These are phyloP conservation scores for Opisthocomus hoazin DNA, from an alignment of 2,113 vertebrate genomes.

Conservation along the genomic window DNA sequence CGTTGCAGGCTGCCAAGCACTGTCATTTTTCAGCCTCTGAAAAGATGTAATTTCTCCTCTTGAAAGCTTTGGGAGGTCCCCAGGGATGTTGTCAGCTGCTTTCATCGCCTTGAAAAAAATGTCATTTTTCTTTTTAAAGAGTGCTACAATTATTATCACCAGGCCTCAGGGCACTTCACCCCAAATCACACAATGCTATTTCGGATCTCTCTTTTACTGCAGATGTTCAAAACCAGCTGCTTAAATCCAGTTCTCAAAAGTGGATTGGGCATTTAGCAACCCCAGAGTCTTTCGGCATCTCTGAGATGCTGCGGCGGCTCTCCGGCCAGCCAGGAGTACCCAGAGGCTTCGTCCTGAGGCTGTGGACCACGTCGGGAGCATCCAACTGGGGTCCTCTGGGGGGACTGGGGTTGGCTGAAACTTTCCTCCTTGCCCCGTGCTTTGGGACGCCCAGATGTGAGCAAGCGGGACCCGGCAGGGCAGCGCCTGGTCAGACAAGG, in stretches of 20 bases:
- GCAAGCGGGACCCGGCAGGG: neutral
- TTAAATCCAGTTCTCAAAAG: slow-evolving; percentile 6
- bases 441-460: neutral
- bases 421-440: neutral
- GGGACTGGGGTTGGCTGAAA: neutral
- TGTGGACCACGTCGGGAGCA: rapidly evolving
- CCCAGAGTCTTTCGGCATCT: rapidly evolving
- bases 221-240: slow-evolving; percentile 35
- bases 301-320: neutral
- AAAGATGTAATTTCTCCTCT: slow-evolving; percentile 46
- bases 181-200: slow-evolving; percentile 55
- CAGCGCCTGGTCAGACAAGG: neutral
- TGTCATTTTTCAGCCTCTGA: slow-evolving; percentile 27
- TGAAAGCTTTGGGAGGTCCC: slow-evolving; percentile 30
- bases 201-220: slow-evolving; percentile 27
- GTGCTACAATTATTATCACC: slow-evolving; percentile 20
- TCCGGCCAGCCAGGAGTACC: neutral
- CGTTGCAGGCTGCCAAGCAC: neutral
- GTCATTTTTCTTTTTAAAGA: slow-evolving; percentile 51
- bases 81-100: slow-evolving; percentile 12
- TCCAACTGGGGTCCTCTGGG: neutral
- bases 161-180: slow-evolving; percentile 49
- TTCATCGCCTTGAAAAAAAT: slow-evolving; percentile 25
- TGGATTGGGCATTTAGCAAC: slow-evolving; percentile 4
- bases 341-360: rapidly evolving